Base-by-base conservation (phyloP, 2,888 invertebrate species). In the Eupithecia abbreviata region DNA sequence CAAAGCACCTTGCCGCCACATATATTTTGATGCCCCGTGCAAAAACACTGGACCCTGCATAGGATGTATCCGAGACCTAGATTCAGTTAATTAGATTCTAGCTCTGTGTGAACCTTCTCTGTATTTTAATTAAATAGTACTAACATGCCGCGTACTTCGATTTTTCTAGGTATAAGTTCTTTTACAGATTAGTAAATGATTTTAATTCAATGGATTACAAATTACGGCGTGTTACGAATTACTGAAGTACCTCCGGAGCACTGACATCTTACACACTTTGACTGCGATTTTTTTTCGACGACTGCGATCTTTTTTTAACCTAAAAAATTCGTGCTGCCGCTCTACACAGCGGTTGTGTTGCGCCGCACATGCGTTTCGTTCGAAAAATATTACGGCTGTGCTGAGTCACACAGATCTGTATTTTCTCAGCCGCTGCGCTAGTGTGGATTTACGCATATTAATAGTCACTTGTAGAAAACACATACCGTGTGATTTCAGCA, bases 1-100 rank as follows among this genome's bases (percentile, higher is more conserved):
- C 87, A 87, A 87, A 88, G 87, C 85, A 80, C 77, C 81, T 80
- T 77, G 88, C 89, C 90, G 89, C 84, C 87, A 82, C 84, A 76
- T 82, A 75, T 84, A 80, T 82, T 85, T 89, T 88, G 88, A 89
- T 87, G 88, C 85, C 75, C 84, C 83, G 83, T 73, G 83, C 87
- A 90, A 92, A 91, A 90, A 90, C 87, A 72, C 78, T 73, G 49
- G 62, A 72, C n/a, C 68, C 77, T 82, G 84, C 83, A 82, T 79
- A 72, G 79, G 79, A 79, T 78, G 81, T 79, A 85, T 84, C 82
- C 78, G 82, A 84, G 83, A 82, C 84, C 88, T 88, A 86, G 85
- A 86, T 87, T 84, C 71, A 71, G 58, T 73, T 82, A 76, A 81
- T 82, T 79, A 81, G 68, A 75, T 80, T 77, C 80, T 79, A 77